These are phyloP conservation scores for Spilogale gracilis DNA, from an alignment of 2,113 vertebrate genomes.

Conservation along the genomic window DNA sequence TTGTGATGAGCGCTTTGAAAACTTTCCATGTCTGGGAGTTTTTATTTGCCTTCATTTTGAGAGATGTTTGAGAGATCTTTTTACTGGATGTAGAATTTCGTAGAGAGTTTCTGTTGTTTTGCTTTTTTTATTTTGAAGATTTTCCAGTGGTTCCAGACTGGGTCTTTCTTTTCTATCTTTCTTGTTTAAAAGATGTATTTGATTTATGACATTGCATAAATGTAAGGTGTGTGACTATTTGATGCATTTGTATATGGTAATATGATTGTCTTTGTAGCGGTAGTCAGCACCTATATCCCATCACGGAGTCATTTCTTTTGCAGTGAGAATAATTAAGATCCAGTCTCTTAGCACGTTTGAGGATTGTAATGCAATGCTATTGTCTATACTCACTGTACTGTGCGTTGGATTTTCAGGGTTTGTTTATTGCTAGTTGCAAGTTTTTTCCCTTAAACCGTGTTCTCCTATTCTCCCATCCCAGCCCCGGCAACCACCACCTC, in stretches of 20 bases:
- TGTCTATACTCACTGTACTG: not conserved
- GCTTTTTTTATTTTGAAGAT: not conserved
- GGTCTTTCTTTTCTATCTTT: not conserved
- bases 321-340: not conserved
- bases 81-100: not conserved
- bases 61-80: not conserved
- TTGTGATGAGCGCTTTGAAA: not conserved
- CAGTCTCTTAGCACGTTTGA: not conserved
- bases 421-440: not conserved
- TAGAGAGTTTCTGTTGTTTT: not conserved
- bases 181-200: not conserved
- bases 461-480: not conserved
- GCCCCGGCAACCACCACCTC: not conserved
- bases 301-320: not conserved
- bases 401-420: not conserved
- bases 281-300: not conserved
- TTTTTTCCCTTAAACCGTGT: not conserved
- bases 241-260: not conserved
- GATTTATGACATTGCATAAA: not conserved
- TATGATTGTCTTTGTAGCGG: not conserved
- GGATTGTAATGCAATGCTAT: not conserved
- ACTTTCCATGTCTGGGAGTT: not conserved
- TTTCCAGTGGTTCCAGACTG: not conserved
- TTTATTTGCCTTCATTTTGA: not conserved
- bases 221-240: not conserved